Evolutionary conservation across 2,888 invertebrate genomes (phyloP).

Genomic region (Watsonalla binaria): DNA sequence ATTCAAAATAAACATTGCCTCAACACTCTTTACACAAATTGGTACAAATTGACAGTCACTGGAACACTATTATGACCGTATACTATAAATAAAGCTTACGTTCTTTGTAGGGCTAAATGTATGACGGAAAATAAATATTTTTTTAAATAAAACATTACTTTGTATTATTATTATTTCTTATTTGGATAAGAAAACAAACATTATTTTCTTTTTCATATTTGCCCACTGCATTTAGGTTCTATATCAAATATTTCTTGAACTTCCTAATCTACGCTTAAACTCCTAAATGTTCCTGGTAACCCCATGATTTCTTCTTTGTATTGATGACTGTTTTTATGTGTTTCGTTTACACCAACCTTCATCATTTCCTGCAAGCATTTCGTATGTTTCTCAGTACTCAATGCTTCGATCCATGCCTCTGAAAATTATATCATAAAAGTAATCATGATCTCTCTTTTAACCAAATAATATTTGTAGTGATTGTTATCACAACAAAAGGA

Average conservation of each 20-base stretch:
- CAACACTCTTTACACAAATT: too few species aligned
- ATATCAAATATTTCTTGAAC: too few species aligned
- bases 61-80: too few species aligned
- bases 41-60: too few species aligned
- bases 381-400: slow-evolving; percentile 18
- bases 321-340: slow-evolving; percentile 7
- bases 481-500: too few species aligned
- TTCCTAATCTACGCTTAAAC: slow-evolving; percentile 20
- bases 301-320: slow-evolving; percentile 24
- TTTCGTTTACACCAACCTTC: slow-evolving; percentile 16
- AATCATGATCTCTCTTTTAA: too few species aligned
- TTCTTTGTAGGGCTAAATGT: too few species aligned
- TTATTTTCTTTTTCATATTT: too few species aligned
- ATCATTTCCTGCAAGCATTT: slow-evolving; percentile 17
- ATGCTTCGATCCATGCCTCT: slow-evolving; percentile 15
- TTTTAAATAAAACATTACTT: background rate
- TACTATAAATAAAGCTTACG: too few species aligned
- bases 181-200: background rate
- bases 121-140: background rate
- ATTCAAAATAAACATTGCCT: too few species aligned
- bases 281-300: slow-evolving; percentile 25
- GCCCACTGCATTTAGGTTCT: too few species aligned
- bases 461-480: too few species aligned
- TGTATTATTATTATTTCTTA: background rate
- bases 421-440: slow-evolving; percentile 5